phyloP scores from a whole-genome alignment of 1,140 invertebrate genomes.

The Lepidotrigona ventralis region DNA sequence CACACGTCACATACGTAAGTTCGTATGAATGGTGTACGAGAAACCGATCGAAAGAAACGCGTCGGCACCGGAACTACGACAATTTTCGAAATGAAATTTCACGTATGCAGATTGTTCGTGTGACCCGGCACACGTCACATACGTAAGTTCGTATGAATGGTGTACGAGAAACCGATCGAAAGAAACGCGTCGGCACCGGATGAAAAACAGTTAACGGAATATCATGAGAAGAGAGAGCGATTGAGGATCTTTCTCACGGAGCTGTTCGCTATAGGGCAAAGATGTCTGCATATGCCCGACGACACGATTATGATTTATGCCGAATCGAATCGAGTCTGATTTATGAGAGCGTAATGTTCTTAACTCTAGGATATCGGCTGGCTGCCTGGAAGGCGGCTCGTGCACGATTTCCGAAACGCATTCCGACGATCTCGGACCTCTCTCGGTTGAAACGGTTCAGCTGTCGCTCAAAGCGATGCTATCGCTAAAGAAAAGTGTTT shows the following conservation, averaged over 20 bases:
- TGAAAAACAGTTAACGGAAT: slow-evolving; percentile 47
- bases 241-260: slow-evolving; percentile 44
- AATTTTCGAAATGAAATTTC: neutral
- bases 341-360: slow-evolving; percentile 46
- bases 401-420: slow-evolving; percentile 32
- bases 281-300: slow-evolving; percentile 47
- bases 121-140: no score
- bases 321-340: slow-evolving; percentile 47
- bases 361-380: slow-evolving; percentile 7
- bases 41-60: slow-evolving; percentile 33
- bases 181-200: slow-evolving; percentile 28
- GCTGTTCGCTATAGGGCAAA: slow-evolving; percentile 42
- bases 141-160: neutral
- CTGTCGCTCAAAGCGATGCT: slow-evolving; percentile 8
- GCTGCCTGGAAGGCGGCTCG: slow-evolving; percentile 8
- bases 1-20: neutral
- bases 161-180: slow-evolving; percentile 9
- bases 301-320: slow-evolving; percentile 50
- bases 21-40: neutral
- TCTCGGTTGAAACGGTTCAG: neutral
- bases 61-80: neutral
- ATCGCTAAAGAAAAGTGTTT: neutral
- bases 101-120: neutral
- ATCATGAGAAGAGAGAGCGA: slow-evolving; percentile 43
- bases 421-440: neutral